Conservation (phyloP, 2,888 invertebrate species). For the Digitonthophagus gazella region DNA sequence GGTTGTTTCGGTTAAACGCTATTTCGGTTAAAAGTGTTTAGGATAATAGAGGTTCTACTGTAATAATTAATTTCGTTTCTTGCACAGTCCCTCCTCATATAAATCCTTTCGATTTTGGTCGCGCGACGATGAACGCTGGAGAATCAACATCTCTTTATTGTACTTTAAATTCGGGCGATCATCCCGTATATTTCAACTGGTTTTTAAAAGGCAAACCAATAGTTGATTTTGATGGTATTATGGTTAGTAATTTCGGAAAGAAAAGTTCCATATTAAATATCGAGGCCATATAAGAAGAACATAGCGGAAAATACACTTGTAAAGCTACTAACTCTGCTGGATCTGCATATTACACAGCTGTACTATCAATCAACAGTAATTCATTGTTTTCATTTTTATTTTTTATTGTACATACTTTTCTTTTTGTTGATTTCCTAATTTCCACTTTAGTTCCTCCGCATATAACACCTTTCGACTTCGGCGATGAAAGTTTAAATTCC, state of each 20-base stretch:
- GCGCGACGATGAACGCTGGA: conserved; percentile 57
- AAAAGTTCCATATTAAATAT: conserved; percentile 65
- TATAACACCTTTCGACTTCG: conserved; percentile 66
- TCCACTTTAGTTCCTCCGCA: conserved; percentile 61
- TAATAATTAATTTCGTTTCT: neutral
- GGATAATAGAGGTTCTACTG: neutral
- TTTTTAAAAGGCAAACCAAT: conserved; percentile 63
- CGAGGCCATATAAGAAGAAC: conserved; percentile 69
- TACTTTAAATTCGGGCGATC: conserved; percentile 69
- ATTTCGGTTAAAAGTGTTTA: no score
- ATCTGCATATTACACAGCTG: conserved; percentile 62
- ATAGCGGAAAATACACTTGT: conserved; percentile 75
- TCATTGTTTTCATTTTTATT: neutral
- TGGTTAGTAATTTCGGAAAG: conserved; percentile 21
- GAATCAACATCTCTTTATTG: conserved; percentile 58
- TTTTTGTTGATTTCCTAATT: conserved; percentile 2
- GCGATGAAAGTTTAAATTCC: conserved; percentile 60
- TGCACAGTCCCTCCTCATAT: conserved; percentile 68
- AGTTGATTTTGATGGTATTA: conserved; percentile 49
- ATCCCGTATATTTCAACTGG: conserved; percentile 77
- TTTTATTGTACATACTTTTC: neutral
- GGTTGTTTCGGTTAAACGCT: no score
- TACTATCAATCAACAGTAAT: conserved; percentile 71
- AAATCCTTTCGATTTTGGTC: conserved; percentile 65
- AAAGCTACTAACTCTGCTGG: conserved; percentile 68